Base-by-base conservation (phyloP, 64 coral and sea anemone species). In the Anthopleura sola region DNA sequence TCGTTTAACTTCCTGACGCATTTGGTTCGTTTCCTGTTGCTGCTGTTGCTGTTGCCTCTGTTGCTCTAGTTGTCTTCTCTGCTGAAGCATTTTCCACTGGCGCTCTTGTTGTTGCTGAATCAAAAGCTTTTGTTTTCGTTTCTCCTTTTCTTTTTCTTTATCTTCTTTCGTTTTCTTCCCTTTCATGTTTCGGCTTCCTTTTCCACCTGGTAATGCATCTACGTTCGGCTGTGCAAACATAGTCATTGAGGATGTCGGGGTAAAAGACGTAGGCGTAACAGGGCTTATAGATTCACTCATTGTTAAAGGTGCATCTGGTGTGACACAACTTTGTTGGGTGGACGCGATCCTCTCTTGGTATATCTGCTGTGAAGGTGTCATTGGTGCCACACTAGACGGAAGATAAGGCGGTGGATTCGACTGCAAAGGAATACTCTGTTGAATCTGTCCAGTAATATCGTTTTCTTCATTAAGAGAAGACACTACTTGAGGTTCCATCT, bases 61-160 rank as follows among this genome's bases (percentile, higher is more conserved):
- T 68, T 97, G 91, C 40, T 97, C 94, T 36, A 97, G 91, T 21
- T 92, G 90, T 26, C 94, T 85, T 75, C 81, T 97, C n/a, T 97
- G 94, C 69, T 97, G 94, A 36, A 97, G 69, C n/a, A 97, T 69
- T 90, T 97, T 97, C 94, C 94, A 97, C 50, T 97, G 90, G 0
- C 94, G 90, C 55, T 97, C 94, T 75, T 97, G 91, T 74, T 97
- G 90, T 44, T 97, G 94, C 64, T 97, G 94, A 93, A 97, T 83
- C 36, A 66, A 83, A 21, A 97, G 68, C 47, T 84, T 88, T 68
- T 97, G 90, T 60, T 97, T 97, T 39, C 94, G 78, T 10, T 84
- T 46, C 48, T 97, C 94, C 66, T 97, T 97, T 47, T 97, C 94
- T 77, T 86, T 86, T 84, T 97, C 94, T 68, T 97, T 97, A 37